A percentile compares a stretch with the other conserved stretches of the same genome.
These are phyloP conservation scores for Drosophila takahashii DNA, from an alignment of 1,140 invertebrate species.

Conservation along the genomic window DNA sequence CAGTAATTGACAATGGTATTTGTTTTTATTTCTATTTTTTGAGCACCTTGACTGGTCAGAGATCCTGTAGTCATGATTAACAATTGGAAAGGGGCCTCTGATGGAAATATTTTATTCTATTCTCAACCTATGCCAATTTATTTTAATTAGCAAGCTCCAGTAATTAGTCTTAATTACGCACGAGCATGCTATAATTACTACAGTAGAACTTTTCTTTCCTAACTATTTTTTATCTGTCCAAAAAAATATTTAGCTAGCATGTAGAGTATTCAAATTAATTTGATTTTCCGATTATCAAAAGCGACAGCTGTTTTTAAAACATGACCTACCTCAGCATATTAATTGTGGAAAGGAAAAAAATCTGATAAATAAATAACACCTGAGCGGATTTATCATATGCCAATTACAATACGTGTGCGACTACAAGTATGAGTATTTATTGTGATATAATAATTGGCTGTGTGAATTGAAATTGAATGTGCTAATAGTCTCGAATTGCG, in stretches of 20 bases:
- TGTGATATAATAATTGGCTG: slow-evolving; percentile 77
- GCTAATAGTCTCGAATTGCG: slow-evolving; percentile 54
- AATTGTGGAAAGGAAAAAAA: slow-evolving; percentile 34
- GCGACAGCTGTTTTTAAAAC: slow-evolving; percentile 58
- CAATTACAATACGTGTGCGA: slow-evolving; percentile 53
- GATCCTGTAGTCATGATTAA: slow-evolving; percentile 50
- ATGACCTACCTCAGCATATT: slow-evolving; percentile 73
- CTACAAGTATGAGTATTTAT: slow-evolving; percentile 27
- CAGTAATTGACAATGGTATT: slow-evolving; percentile 1
- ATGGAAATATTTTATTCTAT: slow-evolving; percentile 41
- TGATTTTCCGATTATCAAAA: slow-evolving; percentile 18
- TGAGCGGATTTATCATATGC: slow-evolving; percentile 69
- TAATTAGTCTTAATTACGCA: slow-evolving; percentile 58
- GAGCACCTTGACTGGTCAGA: slow-evolving; percentile 14
- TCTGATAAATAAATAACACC: slow-evolving; percentile 60
- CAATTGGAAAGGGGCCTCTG: slow-evolving; percentile 39
- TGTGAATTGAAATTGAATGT: slow-evolving; percentile 68
- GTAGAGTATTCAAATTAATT: slow-evolving; percentile 23
- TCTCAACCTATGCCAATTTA: slow-evolving; percentile 51
- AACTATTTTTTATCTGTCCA: slow-evolving; percentile 1
- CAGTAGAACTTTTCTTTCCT: slow-evolving; percentile 14
- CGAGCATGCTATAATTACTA: slow-evolving; percentile 44
- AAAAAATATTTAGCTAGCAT: slow-evolving; percentile 10
- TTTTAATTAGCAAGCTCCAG: slow-evolving; percentile 52
- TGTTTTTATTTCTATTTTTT: slow-evolving; percentile 1